A percentile compares a stretch with the other conserved stretches of the same genome.
phyloP scores from a whole-genome alignment of 2,113 vertebrate genomes.

The Chaenocephalus aceratus region DNA sequence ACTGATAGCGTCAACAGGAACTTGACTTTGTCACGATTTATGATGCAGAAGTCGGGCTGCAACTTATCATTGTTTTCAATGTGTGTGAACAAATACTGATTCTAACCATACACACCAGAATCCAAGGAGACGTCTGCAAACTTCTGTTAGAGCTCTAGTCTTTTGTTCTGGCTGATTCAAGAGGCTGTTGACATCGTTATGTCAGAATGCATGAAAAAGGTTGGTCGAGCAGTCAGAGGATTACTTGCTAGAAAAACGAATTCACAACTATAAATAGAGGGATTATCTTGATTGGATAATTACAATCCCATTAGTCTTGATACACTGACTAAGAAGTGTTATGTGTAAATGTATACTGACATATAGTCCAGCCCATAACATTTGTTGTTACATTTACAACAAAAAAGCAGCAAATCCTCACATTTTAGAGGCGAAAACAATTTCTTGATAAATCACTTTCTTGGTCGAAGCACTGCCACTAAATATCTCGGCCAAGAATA shows the following conservation, averaged over 20 bases:
- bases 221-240: neutral
- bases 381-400: no score
- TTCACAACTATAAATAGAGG: neutral
- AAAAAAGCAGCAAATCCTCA: no score
- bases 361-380: no score
- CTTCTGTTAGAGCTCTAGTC: neutral
- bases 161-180: no score
- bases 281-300: neutral
- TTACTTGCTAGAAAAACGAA: neutral
- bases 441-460: no score
- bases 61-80: slow-evolving; percentile 17
- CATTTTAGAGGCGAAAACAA: no score
- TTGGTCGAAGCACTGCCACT: no score
- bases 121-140: neutral
- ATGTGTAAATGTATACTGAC: no score
- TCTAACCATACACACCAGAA: neutral
- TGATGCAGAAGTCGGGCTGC: slow-evolving; percentile 25
- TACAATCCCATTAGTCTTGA: neutral
- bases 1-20: slow-evolving; percentile 50
- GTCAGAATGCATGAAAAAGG: neutral
- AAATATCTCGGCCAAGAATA: no score
- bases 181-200: neutral
- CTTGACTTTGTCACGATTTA: slow-evolving; percentile 13
- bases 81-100: no score
- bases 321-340: neutral